Evolutionary conservation across 1,140 invertebrate genomes (phyloP).

Genomic region (Agrypnia vestita): DNA sequence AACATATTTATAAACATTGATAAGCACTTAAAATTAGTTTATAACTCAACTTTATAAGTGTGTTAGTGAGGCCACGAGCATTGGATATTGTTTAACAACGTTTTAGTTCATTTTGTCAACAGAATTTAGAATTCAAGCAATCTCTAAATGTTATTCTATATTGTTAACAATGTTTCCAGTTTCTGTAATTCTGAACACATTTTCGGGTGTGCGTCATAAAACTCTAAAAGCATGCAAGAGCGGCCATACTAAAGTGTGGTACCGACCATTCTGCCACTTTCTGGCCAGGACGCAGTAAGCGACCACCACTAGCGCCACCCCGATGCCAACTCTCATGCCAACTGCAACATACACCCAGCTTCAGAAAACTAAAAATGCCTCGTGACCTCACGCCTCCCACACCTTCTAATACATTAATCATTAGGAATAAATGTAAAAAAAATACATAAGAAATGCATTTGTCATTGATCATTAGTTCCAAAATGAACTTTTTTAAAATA

Average conservation of each 20-base stretch:
- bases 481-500: too few relatives aligned
- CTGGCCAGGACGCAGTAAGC: conserved; percentile 60
- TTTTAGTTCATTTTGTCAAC: conserved; percentile 46
- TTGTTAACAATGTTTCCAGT: conserved; percentile 9
- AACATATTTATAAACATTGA: conserved; percentile 35
- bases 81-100: conserved; percentile 43
- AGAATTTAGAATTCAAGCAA: conserved; percentile 37
- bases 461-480: too few relatives aligned
- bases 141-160: conserved; percentile 18
- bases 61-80: conserved; percentile 61
- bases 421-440: too few relatives aligned
- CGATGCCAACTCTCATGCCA: conserved; percentile 59
- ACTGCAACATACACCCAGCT: conserved; percentile 55
- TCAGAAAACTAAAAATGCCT: conserved; percentile 5
- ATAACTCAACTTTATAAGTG: conserved; percentile 44
- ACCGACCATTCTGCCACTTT: conserved; percentile 61
- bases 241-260: conserved; percentile 61
- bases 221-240: conserved; percentile 53
- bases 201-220: conserved; percentile 35
- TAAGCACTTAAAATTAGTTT: conserved; percentile 39
- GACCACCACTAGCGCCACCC: conserved; percentile 58
- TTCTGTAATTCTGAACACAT: conserved; percentile 10
- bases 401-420: background rate
- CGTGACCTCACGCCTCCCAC: conserved; percentile 19
- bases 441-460: too few relatives aligned